These are phyloP conservation scores for Pangasius mekongensis DNA, from an alignment of 2,797 vertebrate genomes.

Conservation along the genomic window DNA sequence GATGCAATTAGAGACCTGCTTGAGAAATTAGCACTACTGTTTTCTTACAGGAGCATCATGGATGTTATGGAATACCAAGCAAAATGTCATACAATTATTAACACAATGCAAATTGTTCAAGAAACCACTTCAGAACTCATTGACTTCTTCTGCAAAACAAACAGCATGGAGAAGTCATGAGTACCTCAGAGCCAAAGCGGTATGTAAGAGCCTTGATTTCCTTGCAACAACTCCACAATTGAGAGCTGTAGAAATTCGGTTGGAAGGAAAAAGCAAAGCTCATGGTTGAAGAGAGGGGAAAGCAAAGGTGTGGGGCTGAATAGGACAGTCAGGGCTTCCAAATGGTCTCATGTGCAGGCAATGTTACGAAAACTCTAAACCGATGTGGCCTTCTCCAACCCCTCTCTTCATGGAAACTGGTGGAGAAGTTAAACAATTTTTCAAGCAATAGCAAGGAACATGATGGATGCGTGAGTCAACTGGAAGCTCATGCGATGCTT, in stretches of 20 bases:
- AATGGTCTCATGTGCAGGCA: conserved; percentile 29
- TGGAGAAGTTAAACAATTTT: conserved; percentile 66
- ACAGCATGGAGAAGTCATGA: conserved; percentile 56
- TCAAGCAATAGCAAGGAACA: conserved; percentile 65
- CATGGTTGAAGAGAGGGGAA: conserved; percentile 50
- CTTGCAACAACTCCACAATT: conserved; percentile 54
- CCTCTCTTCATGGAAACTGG: conserved; percentile 65
- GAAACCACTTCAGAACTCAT: conserved; percentile 48
- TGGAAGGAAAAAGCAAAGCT: conserved; percentile 64
- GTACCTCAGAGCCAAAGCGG: conserved; percentile 57
- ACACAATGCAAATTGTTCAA: conserved; percentile 40
- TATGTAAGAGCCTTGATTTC: conserved; percentile 59
- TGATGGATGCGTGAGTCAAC: conserved; percentile 70
- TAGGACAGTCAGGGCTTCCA: conserved; percentile 22
- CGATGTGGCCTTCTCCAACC: conserved; percentile 57
- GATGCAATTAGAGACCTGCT: not conserved
- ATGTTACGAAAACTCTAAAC: conserved; percentile 51
- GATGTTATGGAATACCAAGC: conserved; percentile 43
- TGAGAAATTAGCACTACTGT: conserved; percentile 15
- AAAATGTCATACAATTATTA: conserved; percentile 43
- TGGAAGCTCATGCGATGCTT: conserved; percentile 81
- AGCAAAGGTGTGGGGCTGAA: conserved; percentile 49
- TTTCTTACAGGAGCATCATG: conserved; percentile 46
- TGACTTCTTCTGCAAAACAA: conserved; percentile 57
- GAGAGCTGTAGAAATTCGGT: conserved; percentile 43